Conservation (phyloP, 2,113 vertebrate genomes). For the Pavo muticus region DNA sequence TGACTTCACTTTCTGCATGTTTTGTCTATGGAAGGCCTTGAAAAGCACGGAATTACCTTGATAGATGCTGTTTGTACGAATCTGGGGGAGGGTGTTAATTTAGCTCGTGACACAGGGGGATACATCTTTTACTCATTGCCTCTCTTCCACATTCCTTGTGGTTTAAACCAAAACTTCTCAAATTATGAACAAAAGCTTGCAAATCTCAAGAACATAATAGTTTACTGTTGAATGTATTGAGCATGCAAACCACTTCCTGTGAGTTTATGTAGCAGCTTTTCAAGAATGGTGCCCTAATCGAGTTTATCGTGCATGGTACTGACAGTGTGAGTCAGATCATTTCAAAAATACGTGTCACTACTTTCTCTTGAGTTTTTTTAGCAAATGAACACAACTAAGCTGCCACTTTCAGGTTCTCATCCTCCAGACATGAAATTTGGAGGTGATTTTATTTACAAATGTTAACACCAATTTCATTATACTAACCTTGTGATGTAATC, state of each 20-base stretch:
- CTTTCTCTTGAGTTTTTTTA: not conserved
- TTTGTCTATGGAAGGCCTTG: not conserved
- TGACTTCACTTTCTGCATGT: not conserved
- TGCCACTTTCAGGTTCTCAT: not conserved
- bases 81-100: not conserved
- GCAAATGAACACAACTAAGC: not conserved
- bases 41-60: constrained; percentile 17
- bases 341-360: not conserved
- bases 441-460: not conserved
- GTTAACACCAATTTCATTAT: not conserved
- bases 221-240: not conserved
- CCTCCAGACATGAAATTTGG: not conserved
- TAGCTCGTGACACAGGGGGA: not conserved
- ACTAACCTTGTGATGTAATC: not conserved
- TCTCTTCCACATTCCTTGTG: constrained; percentile 5
- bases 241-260: not conserved
- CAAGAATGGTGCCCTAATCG: accelerated
- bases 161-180: constrained; percentile 3
- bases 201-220: not conserved
- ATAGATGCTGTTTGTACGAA: not conserved
- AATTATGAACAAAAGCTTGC: not conserved
- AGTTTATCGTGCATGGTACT: accelerated
- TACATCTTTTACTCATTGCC: constrained; percentile 6
- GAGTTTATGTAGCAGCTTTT: not conserved
- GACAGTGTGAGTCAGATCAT: not conserved